A percentile compares a stretch with the other conserved stretches of the same genome.
These are phyloP conservation scores for Acanthornis magna DNA, from an alignment of 2,797 vertebrate species.

Conservation along the genomic window DNA sequence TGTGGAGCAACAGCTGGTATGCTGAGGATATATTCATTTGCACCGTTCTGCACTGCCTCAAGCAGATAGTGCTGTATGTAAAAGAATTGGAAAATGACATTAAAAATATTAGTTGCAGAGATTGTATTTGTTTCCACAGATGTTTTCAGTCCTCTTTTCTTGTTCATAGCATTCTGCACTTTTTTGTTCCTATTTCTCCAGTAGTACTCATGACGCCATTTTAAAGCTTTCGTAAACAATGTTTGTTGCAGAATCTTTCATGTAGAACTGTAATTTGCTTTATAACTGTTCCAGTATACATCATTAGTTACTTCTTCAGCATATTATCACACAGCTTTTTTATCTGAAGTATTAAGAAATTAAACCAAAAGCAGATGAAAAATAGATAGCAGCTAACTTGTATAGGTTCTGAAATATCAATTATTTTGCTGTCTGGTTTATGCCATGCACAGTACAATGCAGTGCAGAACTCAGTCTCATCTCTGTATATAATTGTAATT, in stretches of 20 bases:
- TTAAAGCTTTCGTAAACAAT: background rate
- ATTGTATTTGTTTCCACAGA: background rate
- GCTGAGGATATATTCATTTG: background rate
- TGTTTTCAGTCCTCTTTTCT: background rate
- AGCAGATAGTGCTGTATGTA: background rate
- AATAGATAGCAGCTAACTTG: background rate
- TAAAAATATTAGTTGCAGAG: conserved; percentile 30
- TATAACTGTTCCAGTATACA: background rate
- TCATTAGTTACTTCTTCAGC: background rate
- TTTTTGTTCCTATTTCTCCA: background rate
- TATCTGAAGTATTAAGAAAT: background rate
- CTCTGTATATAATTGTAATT: background rate
- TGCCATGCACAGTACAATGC: background rate
- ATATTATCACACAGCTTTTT: background rate
- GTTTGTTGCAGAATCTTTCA: background rate
- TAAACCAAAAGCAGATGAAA: background rate
- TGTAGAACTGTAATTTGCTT: background rate
- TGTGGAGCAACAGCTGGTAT: conserved; percentile 27
- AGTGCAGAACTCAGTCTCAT: background rate
- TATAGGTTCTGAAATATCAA: background rate
- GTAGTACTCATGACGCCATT: background rate
- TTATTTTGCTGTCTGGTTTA: background rate
- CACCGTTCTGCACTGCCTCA: conserved; percentile 21
- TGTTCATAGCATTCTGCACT: background rate
- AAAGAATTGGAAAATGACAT: background rate